Evolutionary conservation across 2,888 invertebrate species (phyloP).

Genomic region (Dorcus parallelipipedus): DNA sequence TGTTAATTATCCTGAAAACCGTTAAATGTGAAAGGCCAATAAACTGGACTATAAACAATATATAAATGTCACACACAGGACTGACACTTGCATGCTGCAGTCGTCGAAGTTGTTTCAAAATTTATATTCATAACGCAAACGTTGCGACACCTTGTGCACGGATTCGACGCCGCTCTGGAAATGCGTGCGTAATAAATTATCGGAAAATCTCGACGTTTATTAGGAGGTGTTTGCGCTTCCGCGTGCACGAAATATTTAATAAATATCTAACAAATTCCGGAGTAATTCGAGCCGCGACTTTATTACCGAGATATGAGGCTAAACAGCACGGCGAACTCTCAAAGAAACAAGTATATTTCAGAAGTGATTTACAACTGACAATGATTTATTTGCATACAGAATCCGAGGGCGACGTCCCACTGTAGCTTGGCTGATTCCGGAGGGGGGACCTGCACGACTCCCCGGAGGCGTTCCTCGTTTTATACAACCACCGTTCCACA

Average conservation of each 20-base stretch:
- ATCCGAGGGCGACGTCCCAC: constrained; percentile 30
- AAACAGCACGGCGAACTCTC: background rate
- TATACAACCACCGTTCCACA: constrained; percentile 24
- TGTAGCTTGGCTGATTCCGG: constrained; percentile 22
- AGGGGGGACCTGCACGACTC: constrained; percentile 27
- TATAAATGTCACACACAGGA: constrained; percentile 2
- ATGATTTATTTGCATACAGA: constrained; percentile 41
- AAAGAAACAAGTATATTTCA: constrained; percentile 31
- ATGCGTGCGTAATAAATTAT: no score
- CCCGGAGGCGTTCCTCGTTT: constrained; percentile 32
- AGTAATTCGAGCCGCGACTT: constrained; percentile 1
- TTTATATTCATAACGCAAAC: no score
- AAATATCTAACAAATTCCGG: background rate
- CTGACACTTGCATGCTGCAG: no score
- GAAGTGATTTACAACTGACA: constrained; percentile 41
- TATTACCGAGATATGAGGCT: constrained; percentile 1
- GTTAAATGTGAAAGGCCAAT: background rate
- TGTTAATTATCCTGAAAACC: constrained; percentile 5
- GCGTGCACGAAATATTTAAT: background rate
- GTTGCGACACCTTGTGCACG: no score
- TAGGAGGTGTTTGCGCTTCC: background rate
- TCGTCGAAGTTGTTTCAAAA: no score
- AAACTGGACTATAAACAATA: background rate
- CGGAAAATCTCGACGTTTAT: no score
- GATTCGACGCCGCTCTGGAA: no score